phyloP scores from a whole-genome alignment of 2,888 invertebrate genomes.

The Drosophila lutescens region DNA sequence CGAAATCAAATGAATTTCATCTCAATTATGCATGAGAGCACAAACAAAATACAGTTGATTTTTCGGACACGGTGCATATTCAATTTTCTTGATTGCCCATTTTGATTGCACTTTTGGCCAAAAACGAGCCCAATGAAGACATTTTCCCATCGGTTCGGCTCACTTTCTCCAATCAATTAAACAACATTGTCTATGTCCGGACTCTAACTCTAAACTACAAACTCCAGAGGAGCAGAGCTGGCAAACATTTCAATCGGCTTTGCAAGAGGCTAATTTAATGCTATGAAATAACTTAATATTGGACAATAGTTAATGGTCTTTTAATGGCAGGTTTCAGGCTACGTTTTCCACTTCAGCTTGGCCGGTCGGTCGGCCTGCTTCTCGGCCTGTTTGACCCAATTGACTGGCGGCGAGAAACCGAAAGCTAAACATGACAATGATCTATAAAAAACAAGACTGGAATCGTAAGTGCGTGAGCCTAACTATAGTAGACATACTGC shows the following conservation, averaged over 20 bases:
- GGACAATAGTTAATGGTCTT: slow-evolving; percentile 74
- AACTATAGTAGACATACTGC: slow-evolving; percentile 24
- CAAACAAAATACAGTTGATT: background rate
- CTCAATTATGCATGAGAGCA: background rate
- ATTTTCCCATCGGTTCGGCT: slow-evolving; percentile 69
- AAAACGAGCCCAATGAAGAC: slow-evolving; percentile 52
- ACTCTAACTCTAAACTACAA: background rate
- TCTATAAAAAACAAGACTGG: slow-evolving; percentile 48
- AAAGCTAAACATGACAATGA: slow-evolving; percentile 53
- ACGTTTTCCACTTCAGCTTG: slow-evolving; percentile 21
- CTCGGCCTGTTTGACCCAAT: slow-evolving; percentile 57
- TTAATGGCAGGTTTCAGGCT: slow-evolving; percentile 63
- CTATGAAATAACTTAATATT: slow-evolving; percentile 77
- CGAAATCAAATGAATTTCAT: background rate
- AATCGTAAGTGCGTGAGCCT: slow-evolving; percentile 30
- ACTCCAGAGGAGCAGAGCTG: slow-evolving; percentile 14
- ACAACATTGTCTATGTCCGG: slow-evolving; percentile 51
- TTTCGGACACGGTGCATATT: slow-evolving; percentile 1
- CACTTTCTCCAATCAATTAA: slow-evolving; percentile 78
- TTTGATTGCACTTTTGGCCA: slow-evolving; percentile 57
- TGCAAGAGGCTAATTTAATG: slow-evolving; percentile 60
- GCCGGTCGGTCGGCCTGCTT: background rate
- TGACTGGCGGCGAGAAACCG: slow-evolving; percentile 46
- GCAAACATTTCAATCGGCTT: slow-evolving; percentile 63
- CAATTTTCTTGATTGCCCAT: slow-evolving; percentile 37